Base-by-base conservation (phyloP, 2,797 vertebrate species). In the Prionace glauca region DNA sequence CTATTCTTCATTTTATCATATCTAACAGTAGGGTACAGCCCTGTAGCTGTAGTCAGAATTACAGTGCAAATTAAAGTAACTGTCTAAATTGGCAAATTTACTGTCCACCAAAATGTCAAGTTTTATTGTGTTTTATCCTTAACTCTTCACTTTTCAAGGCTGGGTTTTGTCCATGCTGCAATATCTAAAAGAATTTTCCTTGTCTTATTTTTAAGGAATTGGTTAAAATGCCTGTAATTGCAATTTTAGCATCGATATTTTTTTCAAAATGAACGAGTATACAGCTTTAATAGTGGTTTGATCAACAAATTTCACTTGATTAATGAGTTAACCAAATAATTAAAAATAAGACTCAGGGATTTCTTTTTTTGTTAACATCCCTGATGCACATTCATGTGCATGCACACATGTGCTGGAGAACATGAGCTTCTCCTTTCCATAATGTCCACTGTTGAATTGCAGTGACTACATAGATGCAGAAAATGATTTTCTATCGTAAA, bases 41-140 rank as follows among this genome's bases (percentile, higher is more conserved):
- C 29, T 71, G 22, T 67, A 71, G 62, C 12, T 92, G n/a, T n/a
- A 20, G 32, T 67, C 60, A 65, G 90, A 67, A 92, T 92, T n/a
- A n/a, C 36, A 62, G 62, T 65, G 65, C 67, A 94, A 94, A 94
- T 69, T 94, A 71, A 69, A 94, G 65, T 94, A 71, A 94, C 91
- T 67, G 65, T 94, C 92, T 72, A 72, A 94, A 71, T 71, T 71
- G 67, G 36, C 69, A 94, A 94, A 94, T 94, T 74, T 94, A 94
- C 36, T 74, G 45, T 56, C 14, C 71, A 74, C 69, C 67, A 94
- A 93, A 50, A 72, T 94, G 92, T 94, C 93, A 72, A 41, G 65
- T 56, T 94, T 94, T 94, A 18, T n/a, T 16, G 93, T 74, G 32
- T 36, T 95, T 93, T 90, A 24, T 74, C 16, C 79, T 56, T 45